Evolutionary conservation across 2,888 invertebrate species (phyloP), one percentile per base, ranked within the genome.

Genomic region (Octonoba sinensis): DNA sequence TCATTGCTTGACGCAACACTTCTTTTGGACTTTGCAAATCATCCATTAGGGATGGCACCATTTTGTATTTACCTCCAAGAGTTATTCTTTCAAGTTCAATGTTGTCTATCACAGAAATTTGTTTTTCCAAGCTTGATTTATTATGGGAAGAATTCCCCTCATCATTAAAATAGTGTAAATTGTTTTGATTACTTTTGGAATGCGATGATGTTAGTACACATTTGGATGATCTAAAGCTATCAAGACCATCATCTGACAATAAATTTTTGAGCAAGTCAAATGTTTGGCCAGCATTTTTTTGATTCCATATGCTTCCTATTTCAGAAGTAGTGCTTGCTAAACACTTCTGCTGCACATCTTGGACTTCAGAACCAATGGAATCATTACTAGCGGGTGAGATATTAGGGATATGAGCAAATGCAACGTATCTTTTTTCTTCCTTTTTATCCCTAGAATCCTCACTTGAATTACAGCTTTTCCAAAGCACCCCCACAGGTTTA

Each of bases 1-100:
- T 76, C 75, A 82, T 82, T 11, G 82, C 82, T 36, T 82, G 82
- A 1, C 82, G 75, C 27, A 82, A 51, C 16, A 82, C 82, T 71
- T 82, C 82, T 62, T 82, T 82, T 36, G 82, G 82, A 66, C 82
- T 82, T 56, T 76, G 82, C 27, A 82, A 51, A 46, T 82, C 82
- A 60, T 82, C 82, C 76, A 82, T 76, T 1, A 82, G 47, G 18
- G 82, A 71, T 54, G 81, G 81, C 73, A 81, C 54, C 57, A 66
- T 59, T 60, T 66, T 82, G 22, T 65, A 70, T 36, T 66, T 76
- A 47, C 72, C 82, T 47, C 65, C 60, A 18, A 57, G 70, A 54
- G 54, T 62, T 36, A 64, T 44, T 24, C 36, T 62, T 36, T 76
- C 76, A 36, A 76, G 27, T 65, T 69, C 73, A 74, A 67, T 62